phyloP scores from a whole-genome alignment of 1,140 invertebrate genomes.

The Drosophila teissieri region DNA sequence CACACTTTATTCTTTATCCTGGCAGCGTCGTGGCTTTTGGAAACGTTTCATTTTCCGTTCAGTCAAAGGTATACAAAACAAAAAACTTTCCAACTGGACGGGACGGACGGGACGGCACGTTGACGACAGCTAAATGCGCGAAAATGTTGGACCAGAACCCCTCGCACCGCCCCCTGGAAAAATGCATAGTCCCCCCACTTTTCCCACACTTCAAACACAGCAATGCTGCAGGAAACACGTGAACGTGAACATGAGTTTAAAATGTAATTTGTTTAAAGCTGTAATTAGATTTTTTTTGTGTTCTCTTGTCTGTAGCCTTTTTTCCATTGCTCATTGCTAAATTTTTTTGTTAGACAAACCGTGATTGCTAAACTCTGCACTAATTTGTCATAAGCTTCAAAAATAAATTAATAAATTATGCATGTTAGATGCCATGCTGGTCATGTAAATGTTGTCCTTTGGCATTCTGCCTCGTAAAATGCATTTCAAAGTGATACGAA shows the following conservation, averaged over 20 bases:
- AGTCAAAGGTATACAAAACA: conserved; percentile 62
- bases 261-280: conserved; percentile 49
- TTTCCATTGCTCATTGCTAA: conserved; percentile 10
- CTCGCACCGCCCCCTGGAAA: background rate
- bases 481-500: conserved; percentile 42
- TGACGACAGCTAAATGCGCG: conserved; percentile 69
- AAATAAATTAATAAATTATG: conserved; percentile 12
- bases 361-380: conserved; percentile 1
- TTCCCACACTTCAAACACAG: background rate
- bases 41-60: conserved; percentile 69
- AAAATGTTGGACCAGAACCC: conserved; percentile 33
- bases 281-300: conserved; percentile 41
- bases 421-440: conserved; percentile 35
- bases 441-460: conserved; percentile 19
- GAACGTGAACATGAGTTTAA: conserved; percentile 36
- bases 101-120: conserved; percentile 16
- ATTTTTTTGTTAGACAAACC: background rate
- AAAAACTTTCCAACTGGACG: conserved; percentile 23
- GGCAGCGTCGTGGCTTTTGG: conserved; percentile 40
- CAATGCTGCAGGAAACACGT: conserved; percentile 11
- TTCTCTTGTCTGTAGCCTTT: conserved; percentile 7
- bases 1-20: conserved; percentile 73
- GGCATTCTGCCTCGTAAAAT: conserved; percentile 34
- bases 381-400: conserved; percentile 30
- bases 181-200: background rate